Conservation (phyloP, 37 sponge, comb jelly and placozoan genomes). For the Diacarnus erythraeanus region DNA sequence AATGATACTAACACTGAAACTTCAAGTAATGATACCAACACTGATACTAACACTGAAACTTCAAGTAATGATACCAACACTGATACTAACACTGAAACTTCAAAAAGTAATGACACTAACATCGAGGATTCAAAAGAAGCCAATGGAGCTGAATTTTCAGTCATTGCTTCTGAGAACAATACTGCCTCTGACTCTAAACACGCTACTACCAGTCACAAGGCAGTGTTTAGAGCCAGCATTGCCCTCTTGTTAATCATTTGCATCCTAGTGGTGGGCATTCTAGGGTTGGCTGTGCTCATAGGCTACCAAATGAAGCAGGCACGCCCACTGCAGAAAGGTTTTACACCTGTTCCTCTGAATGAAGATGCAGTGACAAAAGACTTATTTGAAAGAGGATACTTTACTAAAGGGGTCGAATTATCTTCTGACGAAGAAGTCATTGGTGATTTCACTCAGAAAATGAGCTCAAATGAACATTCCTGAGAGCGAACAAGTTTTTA, state of each 20-base stretch:
- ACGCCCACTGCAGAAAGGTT: constrained; percentile 26
- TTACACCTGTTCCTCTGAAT: constrained; percentile 21
- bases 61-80: not conserved
- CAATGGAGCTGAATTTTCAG: not conserved
- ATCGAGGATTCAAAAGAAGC: not conserved
- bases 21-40: not conserved
- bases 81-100: not conserved
- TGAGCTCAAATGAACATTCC: not conserved
- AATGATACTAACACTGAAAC: not conserved
- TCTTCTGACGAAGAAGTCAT: constrained; percentile 26
- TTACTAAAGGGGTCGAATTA: constrained; percentile 1
- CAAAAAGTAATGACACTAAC: not conserved
- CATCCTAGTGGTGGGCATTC: constrained; percentile 25
- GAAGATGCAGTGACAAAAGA: constrained; percentile 2
- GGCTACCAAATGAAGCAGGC: constrained; percentile 14
- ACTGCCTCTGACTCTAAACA: not conserved
- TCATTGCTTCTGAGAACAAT: too few species aligned
- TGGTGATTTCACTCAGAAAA: constrained; percentile 10
- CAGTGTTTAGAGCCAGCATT: constrained; percentile 27
- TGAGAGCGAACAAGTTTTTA: too few species aligned
- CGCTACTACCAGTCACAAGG: not conserved
- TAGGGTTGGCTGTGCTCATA: constrained; percentile 7
- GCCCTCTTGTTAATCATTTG: constrained; percentile 27
- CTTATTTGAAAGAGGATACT: constrained; percentile 12
- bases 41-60: not conserved